Evolutionary conservation across 2,113 vertebrate genomes (phyloP).

Genomic region (human (Homo sapiens)): DNA sequence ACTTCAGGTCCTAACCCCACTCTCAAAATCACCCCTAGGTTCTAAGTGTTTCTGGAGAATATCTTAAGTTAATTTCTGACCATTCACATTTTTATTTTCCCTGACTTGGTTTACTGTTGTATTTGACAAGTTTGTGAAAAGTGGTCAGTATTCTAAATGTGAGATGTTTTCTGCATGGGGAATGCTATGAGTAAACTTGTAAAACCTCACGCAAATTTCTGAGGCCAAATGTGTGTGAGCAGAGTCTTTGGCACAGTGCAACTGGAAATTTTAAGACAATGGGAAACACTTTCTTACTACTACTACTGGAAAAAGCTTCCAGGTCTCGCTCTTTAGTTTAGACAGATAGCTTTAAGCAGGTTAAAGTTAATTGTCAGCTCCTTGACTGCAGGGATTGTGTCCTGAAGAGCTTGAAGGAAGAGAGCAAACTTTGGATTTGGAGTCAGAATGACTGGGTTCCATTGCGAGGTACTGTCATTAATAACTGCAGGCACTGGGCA

Average conservation of each 20-base stretch:
- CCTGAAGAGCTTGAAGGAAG: background rate
- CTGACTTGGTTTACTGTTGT: background rate
- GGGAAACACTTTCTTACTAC: background rate
- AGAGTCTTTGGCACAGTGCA: background rate
- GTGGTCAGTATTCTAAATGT: background rate
- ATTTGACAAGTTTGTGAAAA: background rate
- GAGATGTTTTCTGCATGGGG: too few species aligned
- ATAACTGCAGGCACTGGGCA: fast-evolving
- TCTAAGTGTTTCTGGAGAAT: background rate
- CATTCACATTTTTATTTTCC: background rate
- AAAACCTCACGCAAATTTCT: background rate
- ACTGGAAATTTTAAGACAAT: background rate
- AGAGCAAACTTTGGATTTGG: background rate
- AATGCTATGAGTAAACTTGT: background rate
- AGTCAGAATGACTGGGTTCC: background rate
- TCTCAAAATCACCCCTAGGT: background rate
- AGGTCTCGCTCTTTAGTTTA: background rate
- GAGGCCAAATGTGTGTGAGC: background rate
- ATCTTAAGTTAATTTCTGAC: background rate
- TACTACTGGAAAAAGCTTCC: background rate
- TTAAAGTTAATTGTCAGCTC: background rate
- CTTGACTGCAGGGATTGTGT: background rate
- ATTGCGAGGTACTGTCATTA: background rate
- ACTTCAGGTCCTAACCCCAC: background rate
- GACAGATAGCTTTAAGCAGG: background rate